These are phyloP conservation scores for Drosophila kurseongensis DNA, from an alignment of 1,140 invertebrate species.

Conservation along the genomic window DNA sequence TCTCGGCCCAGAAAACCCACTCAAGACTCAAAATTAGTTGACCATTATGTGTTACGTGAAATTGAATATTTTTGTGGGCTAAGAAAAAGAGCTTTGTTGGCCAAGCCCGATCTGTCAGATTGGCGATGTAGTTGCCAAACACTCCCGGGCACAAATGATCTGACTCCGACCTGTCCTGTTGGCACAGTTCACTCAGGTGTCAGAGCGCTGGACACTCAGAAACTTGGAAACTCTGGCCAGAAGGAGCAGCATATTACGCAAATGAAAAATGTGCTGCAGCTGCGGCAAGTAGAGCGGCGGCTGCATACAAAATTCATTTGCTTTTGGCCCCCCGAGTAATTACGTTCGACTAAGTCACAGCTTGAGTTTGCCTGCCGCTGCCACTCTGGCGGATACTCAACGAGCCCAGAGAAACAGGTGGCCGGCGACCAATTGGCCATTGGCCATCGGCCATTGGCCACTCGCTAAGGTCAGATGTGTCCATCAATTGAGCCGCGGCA, in stretches of 20 bases:
- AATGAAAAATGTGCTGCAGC: conserved; percentile 58
- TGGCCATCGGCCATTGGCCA: conserved; percentile 3
- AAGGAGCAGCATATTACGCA: conserved; percentile 60
- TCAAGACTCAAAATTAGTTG: conserved; percentile 36
- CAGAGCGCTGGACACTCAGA: conserved; percentile 26
- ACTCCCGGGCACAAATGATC: conserved; percentile 36
- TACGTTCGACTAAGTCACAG: conserved; percentile 31
- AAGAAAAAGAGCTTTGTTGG: conserved; percentile 12
- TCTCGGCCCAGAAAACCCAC: conserved; percentile 6
- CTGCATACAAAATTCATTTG: conserved; percentile 40
- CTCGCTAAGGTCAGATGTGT: conserved; percentile 68
- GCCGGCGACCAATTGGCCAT: conserved; percentile 23
- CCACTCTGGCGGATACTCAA: conserved; percentile 58
- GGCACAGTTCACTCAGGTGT: conserved; percentile 69
- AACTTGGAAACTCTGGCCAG: conserved; percentile 2
- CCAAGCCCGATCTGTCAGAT: conserved; percentile 25
- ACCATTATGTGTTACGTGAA: conserved; percentile 46
- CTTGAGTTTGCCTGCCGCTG: conserved; percentile 6
- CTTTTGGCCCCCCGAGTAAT: conserved; percentile 39
- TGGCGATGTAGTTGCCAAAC: conserved; percentile 26
- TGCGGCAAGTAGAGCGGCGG: conserved; percentile 44
- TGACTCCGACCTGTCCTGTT: conserved; percentile 54
- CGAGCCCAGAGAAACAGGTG: conserved; percentile 51
- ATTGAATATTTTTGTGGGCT: conserved; percentile 32
- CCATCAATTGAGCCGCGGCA: conserved; percentile 58